These are phyloP conservation scores for Trachops cirrhosus DNA, from an alignment of 2,797 vertebrate genomes.

Conservation along the genomic window DNA sequence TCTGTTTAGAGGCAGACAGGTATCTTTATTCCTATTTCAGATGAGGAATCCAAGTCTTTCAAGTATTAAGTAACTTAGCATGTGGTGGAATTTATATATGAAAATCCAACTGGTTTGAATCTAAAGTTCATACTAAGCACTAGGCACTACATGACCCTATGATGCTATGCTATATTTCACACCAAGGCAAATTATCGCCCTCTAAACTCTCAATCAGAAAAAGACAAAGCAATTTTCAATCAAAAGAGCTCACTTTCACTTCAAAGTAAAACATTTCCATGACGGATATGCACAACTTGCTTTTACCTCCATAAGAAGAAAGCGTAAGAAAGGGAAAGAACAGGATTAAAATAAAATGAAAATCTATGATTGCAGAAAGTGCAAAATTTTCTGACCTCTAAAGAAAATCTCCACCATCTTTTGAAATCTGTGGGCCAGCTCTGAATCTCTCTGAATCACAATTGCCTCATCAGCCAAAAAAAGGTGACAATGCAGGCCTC, in stretches of 20 bases:
- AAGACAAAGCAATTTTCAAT: background rate
- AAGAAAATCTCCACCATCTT: background rate
- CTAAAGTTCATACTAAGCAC: background rate
- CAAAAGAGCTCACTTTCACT: background rate
- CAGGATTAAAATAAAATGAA: background rate
- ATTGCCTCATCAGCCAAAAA: background rate
- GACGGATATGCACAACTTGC: background rate
- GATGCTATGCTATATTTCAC: background rate
- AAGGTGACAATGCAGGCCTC: background rate
- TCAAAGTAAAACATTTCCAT: background rate
- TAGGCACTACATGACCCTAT: background rate
- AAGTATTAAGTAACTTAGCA: background rate
- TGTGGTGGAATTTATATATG: background rate
- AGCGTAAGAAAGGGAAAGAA: background rate
- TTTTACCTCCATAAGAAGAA: background rate
- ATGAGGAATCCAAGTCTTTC: background rate
- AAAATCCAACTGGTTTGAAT: background rate
- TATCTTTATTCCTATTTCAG: background rate
- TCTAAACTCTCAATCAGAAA: background rate
- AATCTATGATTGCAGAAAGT: background rate
- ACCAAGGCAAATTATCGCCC: background rate
- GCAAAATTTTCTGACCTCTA: background rate
- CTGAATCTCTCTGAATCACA: constrained; percentile 8
- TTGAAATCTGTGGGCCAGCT: background rate
- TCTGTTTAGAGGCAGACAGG: background rate